Evolutionary conservation across 2,797 vertebrate species (phyloP), one percentile per base, ranked within the genome.

Genomic region (Nothura maculosa): DNA sequence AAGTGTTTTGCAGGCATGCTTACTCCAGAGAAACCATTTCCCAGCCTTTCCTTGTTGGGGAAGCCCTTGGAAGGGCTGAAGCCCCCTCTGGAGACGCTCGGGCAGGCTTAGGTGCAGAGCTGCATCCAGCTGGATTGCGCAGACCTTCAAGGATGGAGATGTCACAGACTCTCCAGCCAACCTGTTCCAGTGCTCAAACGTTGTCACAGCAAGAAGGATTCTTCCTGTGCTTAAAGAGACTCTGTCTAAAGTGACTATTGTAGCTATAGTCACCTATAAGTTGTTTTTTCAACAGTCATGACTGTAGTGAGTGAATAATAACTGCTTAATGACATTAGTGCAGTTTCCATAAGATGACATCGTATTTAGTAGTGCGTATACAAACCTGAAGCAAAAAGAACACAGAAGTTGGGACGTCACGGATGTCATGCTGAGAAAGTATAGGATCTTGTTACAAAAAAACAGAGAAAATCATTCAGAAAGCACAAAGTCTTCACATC

Each of bases 1-100:
- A 32, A 43, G 30, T 66, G 4, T 20, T 64, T 55, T 36, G 24
- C 52, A 55, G n/a, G 14, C 16, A 6, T n/a, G 6, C 12, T 6
- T 28, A 2, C 20, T 2, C 36, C 24, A 10, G 25, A 73, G 52
- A 62, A 38, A 34, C 8, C 2, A 0, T 28, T 55, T 34, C 43
- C 24, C 17, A 7, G 12, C 18, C 13, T 15, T 19, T 9, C 3
- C 43, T 7, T 13, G 1, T 0, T 8, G 3, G 4, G 18, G n/a
- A n/a, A n/a, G n/a, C n/a, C n/a, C n/a, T n/a, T n/a, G 8, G 72
- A 8, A 24, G 11, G n/a, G 9, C 4, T 11, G 22, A 19, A 48
- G 28, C 34, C 36, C 6, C 25, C 28, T 32, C 38, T 14, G 66
- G 54, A 42, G 16, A 0, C 4, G 10, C 77, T 67, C 6, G 15